Evolutionary conservation across 1,140 invertebrate genomes (phyloP), one percentile per base, ranked within the genome.

Genomic region (Drosophila lacertosa): DNA sequence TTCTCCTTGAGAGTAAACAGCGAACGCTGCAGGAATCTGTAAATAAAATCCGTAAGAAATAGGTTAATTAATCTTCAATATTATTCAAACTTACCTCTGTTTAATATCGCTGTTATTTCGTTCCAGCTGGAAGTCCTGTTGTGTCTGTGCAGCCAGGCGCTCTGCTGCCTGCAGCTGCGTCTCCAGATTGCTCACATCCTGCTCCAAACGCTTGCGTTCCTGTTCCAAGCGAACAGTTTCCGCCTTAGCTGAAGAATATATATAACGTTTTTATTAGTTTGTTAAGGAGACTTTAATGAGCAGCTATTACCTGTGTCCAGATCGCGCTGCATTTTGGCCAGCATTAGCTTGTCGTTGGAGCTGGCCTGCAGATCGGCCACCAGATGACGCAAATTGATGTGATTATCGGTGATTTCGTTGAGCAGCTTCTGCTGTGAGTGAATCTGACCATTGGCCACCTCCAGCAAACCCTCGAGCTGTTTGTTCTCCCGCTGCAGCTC

Each of bases 371-470:
- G 54, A 80, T 91, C 91, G 1, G 91, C 89, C 22, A 91, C 88
- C 47, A 91, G 37, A 62, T 91, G 91, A 7, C 90, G 72, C 37
- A 91, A 33, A n/a, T 66, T 82, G 13, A 91, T 89, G 35, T 91
- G 90, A 26, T 91, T 91, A 47, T 91, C 90, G 0, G 90, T 91
- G 24, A 91, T 78, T 32, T 91, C 86, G 45, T 90, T 90, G 15
- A 91, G 69, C 16, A 91, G 32, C 48, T 60, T 79, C 42, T 91
- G 90, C 47, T 91, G 90, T 0, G 90, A 90, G 45, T 77, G 74
- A 4, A 91, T 90, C 72, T 91, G 92, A 4, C 91, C 89, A 29
- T 91, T 82, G 32, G 92, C 83, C 11, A 93, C 91, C 39, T 91
- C 82, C 0, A 92, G 53, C 2, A 89, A 60, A 16, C 90, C 91